Conservation (phyloP, 2,888 invertebrate species). For the Macrosoma leucophasiata region DNA sequence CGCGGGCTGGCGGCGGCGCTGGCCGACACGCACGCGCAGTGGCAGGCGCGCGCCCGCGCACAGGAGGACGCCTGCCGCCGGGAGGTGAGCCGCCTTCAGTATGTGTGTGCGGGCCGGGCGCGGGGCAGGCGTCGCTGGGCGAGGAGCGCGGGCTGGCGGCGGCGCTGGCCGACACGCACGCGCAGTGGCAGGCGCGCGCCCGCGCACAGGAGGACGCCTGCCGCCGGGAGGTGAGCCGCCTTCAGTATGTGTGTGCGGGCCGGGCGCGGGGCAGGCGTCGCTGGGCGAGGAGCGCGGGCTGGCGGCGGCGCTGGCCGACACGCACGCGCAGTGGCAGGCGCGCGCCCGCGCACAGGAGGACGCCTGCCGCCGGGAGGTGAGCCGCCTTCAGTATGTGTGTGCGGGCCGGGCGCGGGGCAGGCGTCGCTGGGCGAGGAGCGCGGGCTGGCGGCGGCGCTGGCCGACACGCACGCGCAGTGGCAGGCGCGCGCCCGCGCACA, state of each 20-base stretch:
- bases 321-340: constrained; percentile 56
- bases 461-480: constrained; percentile 53
- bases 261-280: constrained; percentile 80
- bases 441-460: constrained; percentile 80
- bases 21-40: constrained; percentile 50
- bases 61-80: constrained; percentile 37
- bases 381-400: too few species aligned
- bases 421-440: constrained; percentile 88
- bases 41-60: constrained; percentile 47
- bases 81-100: constrained; percentile 44
- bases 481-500: constrained; percentile 41
- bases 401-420: too few species aligned
- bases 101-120: too few species aligned
- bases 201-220: constrained; percentile 37
- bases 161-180: constrained; percentile 49
- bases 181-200: constrained; percentile 56
- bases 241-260: too few species aligned
- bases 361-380: constrained; percentile 41
- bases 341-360: constrained; percentile 40
- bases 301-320: constrained; percentile 69
- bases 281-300: constrained; percentile 90
- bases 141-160: constrained; percentile 90
- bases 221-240: constrained; percentile 39
- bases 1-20: constrained; percentile 82
- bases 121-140: constrained; percentile 80